Evolutionary conservation across 2,888 invertebrate genomes (phyloP).

Genomic region (Philhelius pedissequus): DNA sequence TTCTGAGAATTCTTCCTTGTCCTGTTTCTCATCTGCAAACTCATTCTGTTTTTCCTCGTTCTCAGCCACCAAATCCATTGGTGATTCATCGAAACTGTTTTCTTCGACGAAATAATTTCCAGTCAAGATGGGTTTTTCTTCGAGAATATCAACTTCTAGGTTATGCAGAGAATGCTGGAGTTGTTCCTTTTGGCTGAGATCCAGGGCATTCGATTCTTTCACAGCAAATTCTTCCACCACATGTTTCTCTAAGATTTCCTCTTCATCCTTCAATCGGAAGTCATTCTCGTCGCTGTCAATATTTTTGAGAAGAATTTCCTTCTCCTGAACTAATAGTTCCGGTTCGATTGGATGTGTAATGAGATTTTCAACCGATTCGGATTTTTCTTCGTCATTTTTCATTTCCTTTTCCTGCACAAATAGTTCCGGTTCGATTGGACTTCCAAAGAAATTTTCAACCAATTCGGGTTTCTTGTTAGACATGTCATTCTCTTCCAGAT

Average conservation of each 20-base stretch:
- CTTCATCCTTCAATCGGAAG: constrained; percentile 61
- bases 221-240: constrained; percentile 15
- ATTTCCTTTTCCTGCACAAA: constrained; percentile 1
- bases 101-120: constrained; percentile 13
- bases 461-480: constrained; percentile 15
- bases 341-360: neutral
- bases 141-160: constrained; percentile 52
- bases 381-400: no score
- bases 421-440: neutral
- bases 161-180: constrained; percentile 49
- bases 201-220: constrained; percentile 25
- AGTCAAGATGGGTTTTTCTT: constrained; percentile 61
- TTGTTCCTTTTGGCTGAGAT: constrained; percentile 53
- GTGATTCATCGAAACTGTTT: neutral
- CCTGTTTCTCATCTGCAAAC: constrained; percentile 49
- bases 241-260: constrained; percentile 53
- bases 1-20: constrained; percentile 50
- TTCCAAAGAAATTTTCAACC: constrained; percentile 32
- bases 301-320: constrained; percentile 15
- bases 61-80: neutral
- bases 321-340: neutral
- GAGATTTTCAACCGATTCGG: constrained; percentile 34
- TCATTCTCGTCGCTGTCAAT: constrained; percentile 12
- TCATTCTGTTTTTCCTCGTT: constrained; percentile 30
- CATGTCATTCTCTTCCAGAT: constrained; percentile 1